Conservation (phyloP, 2,888 invertebrate species). For the Campoletis raptor region DNA sequence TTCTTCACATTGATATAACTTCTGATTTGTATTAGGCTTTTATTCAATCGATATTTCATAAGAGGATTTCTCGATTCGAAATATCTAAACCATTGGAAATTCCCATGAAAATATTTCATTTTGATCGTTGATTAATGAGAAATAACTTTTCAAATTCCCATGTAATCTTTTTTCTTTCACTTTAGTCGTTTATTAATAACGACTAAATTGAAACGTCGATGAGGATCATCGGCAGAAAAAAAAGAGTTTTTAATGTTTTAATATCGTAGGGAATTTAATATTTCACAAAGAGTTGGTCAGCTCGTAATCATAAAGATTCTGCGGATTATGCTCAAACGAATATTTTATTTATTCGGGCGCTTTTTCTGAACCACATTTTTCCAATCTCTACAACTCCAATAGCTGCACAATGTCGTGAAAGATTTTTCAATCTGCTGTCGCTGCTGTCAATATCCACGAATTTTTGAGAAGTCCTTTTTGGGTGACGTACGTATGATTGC, state of each 20-base stretch:
- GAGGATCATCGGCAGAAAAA: background rate
- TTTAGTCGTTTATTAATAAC: background rate
- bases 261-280: background rate
- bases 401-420: background rate
- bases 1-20: constrained; percentile 1
- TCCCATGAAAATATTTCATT: background rate
- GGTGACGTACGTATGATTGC: background rate
- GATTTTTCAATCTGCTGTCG: background rate
- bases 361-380: background rate
- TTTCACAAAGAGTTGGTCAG: background rate
- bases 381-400: background rate
- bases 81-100: background rate
- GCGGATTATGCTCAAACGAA: background rate
- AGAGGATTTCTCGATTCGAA: background rate
- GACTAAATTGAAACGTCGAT: background rate
- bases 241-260: background rate
- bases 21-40: background rate
- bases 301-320: background rate
- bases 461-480: background rate
- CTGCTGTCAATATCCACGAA: background rate
- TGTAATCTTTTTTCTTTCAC: background rate
- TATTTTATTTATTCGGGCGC: background rate
- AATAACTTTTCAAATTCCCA: background rate
- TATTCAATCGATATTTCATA: background rate
- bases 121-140: background rate